A percentile compares a stretch with the other conserved stretches of the same genome.
These are phyloP conservation scores for Caenorhabditis sulstoni DNA, from an alignment of 2,888 invertebrate species.

Conservation along the genomic window DNA sequence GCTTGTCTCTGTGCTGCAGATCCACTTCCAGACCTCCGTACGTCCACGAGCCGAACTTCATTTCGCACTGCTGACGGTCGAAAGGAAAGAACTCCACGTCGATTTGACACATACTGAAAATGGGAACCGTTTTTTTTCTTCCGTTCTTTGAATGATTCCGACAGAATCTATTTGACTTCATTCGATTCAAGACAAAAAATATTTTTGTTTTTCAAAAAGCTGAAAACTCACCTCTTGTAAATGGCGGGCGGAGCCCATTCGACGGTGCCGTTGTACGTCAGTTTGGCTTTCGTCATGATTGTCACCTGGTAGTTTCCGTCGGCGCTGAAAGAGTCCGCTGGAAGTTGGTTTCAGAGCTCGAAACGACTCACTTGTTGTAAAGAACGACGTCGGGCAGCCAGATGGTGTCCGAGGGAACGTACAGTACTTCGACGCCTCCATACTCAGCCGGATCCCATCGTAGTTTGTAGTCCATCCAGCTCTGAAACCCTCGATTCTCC, in stretches of 20 bases:
- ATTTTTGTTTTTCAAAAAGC: background rate
- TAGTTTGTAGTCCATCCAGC: conserved; percentile 80
- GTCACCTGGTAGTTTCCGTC: conserved; percentile 81
- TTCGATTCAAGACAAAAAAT: no score
- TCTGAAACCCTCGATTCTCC: conserved; percentile 63
- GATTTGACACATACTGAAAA: conserved; percentile 81
- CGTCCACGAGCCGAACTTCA: conserved; percentile 79
- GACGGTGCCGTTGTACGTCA: conserved; percentile 79
- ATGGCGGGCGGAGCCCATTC: conserved; percentile 81
- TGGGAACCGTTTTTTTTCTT: background rate
- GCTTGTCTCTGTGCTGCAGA: conserved; percentile 78
- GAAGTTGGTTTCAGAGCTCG: background rate
- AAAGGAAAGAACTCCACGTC: conserved; percentile 81
- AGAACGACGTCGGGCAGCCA: conserved; percentile 80
- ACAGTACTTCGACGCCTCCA: conserved; percentile 81
- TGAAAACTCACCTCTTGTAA: conserved; percentile 81
- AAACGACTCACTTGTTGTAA: conserved; percentile 77
- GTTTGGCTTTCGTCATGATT: conserved; percentile 81
- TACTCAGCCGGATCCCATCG: conserved; percentile 80
- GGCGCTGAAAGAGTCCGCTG: conserved; percentile 75
- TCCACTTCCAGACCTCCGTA: conserved; percentile 80
- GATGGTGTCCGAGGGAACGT: conserved; percentile 80
- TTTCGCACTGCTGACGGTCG: conserved; percentile 80
- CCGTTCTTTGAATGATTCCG: no score
- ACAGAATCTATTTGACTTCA: no score